These are phyloP conservation scores for Luperina testacea DNA, from an alignment of 2,888 invertebrate species.

Conservation along the genomic window DNA sequence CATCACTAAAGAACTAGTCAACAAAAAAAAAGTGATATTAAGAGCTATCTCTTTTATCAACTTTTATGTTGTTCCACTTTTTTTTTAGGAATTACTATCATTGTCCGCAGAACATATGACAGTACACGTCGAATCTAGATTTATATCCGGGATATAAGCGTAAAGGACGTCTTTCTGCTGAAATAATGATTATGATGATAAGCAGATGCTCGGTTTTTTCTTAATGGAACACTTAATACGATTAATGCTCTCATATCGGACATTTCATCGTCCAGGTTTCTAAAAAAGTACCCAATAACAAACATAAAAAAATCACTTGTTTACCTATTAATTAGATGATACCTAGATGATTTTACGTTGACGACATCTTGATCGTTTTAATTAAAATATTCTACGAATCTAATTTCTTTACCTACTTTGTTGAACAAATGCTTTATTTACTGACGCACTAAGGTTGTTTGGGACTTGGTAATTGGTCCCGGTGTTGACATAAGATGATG, in stretches of 20 bases:
- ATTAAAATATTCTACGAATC: slow-evolving; percentile 3
- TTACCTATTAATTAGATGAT: neutral
- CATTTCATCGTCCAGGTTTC: neutral
- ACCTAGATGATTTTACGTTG: no score
- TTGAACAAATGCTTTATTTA: slow-evolving; percentile 27
- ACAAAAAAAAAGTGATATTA: no score
- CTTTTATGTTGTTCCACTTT: no score
- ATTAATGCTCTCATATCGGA: neutral
- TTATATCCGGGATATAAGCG: neutral
- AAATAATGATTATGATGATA: no score
- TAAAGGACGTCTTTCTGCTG: no score
- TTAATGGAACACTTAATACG: neutral
- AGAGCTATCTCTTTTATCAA: no score
- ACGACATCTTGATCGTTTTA: neutral
- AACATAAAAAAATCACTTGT: neutral
- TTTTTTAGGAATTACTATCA: no score
- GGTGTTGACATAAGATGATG: slow-evolving; percentile 56
- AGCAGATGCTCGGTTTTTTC: neutral
- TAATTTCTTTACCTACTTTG: slow-evolving; percentile 22
- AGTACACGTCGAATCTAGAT: neutral
- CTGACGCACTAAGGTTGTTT: slow-evolving; percentile 53
- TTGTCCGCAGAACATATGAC: neutral
- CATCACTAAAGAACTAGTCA: slow-evolving; percentile 14
- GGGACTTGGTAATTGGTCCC: slow-evolving; percentile 45
- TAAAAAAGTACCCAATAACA: neutral